These are phyloP conservation scores for Reticulitermes speratus DNA, from an alignment of 1,140 invertebrate genomes.

Conservation along the genomic window DNA sequence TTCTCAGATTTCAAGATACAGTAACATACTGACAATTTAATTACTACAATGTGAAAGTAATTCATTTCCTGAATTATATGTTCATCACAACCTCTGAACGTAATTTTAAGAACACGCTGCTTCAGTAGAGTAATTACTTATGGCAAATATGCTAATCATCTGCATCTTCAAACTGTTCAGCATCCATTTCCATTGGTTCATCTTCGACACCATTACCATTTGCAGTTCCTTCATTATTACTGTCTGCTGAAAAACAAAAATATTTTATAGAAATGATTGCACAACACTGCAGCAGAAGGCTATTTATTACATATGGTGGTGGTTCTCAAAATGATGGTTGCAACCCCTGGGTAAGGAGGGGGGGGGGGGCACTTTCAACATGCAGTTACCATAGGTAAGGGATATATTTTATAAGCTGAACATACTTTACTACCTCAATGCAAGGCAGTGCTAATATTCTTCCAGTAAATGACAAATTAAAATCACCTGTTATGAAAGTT, in stretches of 20 bases:
- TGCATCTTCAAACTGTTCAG: slow-evolving; percentile 59
- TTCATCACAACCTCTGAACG: not conserved
- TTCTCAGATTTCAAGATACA: not conserved
- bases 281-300: not conserved
- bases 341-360: too few relatives aligned
- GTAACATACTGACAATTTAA: not conserved
- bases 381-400: not conserved
- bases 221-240: not conserved
- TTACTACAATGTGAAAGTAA: too few relatives aligned
- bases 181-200: slow-evolving; percentile 53
- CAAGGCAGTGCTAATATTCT: too few relatives aligned
- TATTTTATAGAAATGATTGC: not conserved
- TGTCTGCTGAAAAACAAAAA: not conserved
- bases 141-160: slow-evolving; percentile 38
- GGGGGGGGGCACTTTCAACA: not conserved
- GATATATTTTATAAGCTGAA: not conserved
- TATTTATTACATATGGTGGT: not conserved
- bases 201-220: slow-evolving; percentile 38
- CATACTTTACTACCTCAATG: not conserved
- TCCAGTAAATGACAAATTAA: too few relatives aligned
- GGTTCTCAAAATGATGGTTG: not conserved
- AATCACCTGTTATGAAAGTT: too few relatives aligned
- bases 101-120: not conserved
- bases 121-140: not conserved
- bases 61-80: not conserved